phyloP scores from a whole-genome alignment of 2,113 vertebrate species.

The Pseudopipra pipra region DNA sequence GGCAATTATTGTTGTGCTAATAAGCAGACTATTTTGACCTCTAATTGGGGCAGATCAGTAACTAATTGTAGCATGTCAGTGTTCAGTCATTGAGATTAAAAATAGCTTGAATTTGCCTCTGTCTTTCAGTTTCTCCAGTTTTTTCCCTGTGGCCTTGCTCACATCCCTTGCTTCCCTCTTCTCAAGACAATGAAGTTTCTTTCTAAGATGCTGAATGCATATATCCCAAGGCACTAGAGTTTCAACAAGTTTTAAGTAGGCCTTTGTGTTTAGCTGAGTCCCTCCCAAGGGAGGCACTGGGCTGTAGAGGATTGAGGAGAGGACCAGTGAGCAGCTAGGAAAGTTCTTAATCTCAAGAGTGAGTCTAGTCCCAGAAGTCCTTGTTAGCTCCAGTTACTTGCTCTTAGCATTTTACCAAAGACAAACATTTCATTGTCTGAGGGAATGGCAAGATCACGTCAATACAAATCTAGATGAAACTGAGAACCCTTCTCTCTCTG shows the following conservation, averaged over 20 bases:
- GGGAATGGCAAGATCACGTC: neutral
- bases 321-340: neutral
- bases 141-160: neutral
- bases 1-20: neutral
- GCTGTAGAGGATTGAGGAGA: neutral
- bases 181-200: neutral
- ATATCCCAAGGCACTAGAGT: neutral
- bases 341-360: neutral
- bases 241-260: constrained; percentile 13
- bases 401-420: neutral
- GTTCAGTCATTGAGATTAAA: neutral
- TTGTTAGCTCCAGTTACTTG: neutral
- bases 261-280: neutral
- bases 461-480: no score
- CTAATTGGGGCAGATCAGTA: neutral
- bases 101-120: neutral
- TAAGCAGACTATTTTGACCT: neutral
- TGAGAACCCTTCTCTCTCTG: neutral
- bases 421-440: neutral
- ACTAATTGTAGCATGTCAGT: neutral
- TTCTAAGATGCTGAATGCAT: neutral
- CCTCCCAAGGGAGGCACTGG: neutral
- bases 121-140: neutral
- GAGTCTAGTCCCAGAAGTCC: neutral
- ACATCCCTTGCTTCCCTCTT: neutral